phyloP scores from a whole-genome alignment of 1,140 invertebrate species.

The Drosophila bocki region DNA sequence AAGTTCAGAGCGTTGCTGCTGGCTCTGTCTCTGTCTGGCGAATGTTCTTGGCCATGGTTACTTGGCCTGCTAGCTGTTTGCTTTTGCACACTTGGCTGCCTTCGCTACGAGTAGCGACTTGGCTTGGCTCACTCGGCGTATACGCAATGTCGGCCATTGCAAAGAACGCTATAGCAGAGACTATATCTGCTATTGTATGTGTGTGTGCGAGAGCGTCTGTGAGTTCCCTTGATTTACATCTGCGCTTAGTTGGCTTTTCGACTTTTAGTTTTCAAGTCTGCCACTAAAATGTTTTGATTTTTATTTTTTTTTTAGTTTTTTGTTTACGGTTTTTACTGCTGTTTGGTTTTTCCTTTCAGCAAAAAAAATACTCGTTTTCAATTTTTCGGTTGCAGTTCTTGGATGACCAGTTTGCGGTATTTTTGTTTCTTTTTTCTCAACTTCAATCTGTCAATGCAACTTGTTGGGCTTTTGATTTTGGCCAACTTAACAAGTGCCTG shows the following conservation, averaged over 20 bases:
- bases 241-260: conserved; percentile 47
- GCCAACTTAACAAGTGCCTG: conserved; percentile 33
- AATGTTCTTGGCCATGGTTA: conserved; percentile 79
- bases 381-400: conserved; percentile 66
- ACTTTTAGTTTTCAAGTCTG: conserved; percentile 61
- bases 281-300: conserved; percentile 31
- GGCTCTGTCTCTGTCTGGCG: conserved; percentile 33
- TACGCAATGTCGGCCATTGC: conserved; percentile 78
- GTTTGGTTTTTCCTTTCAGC: conserved; percentile 58
- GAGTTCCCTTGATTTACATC: conserved; percentile 81
- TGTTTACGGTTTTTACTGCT: conserved; percentile 10
- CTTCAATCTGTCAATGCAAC: conserved; percentile 33
- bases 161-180: conserved; percentile 51
- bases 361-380: conserved; percentile 61
- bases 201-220: conserved; percentile 21
- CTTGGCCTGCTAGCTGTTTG: conserved; percentile 24
- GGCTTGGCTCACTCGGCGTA: conserved; percentile 59
- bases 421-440: conserved; percentile 19
- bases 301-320: conserved; percentile 6
- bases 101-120: conserved; percentile 45
- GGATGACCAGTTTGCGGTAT: conserved; percentile 79
- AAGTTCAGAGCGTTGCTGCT: conserved; percentile 61
- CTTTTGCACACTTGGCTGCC: conserved; percentile 74
- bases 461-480: conserved; percentile 59
- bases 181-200: conserved; percentile 7